These are phyloP conservation scores for Anabacerthia variegaticeps DNA, from an alignment of 2,797 vertebrate species.

Conservation along the genomic window DNA sequence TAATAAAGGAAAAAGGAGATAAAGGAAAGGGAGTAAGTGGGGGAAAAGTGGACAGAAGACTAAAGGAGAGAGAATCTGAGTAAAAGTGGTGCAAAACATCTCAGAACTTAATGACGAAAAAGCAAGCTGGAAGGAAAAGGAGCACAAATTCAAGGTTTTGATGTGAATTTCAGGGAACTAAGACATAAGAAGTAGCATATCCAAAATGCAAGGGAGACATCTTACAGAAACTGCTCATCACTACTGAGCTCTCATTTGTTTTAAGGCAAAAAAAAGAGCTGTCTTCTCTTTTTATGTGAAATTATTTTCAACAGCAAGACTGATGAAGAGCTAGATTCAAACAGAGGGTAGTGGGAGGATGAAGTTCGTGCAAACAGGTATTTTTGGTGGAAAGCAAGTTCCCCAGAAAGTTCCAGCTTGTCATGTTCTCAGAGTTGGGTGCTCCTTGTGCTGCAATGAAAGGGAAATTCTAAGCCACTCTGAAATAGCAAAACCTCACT, in stretches of 20 bases:
- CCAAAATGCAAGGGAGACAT: not conserved
- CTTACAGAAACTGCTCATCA: not conserved
- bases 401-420: not conserved
- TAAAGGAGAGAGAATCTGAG: no score
- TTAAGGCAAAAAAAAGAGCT: not conserved
- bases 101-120: not conserved
- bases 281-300: not conserved
- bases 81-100: not conserved
- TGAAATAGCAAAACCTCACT: not conserved
- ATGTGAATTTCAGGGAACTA: not conserved
- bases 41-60: not conserved
- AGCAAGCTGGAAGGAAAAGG: not conserved
- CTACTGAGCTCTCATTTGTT: not conserved
- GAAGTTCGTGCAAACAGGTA: not conserved
- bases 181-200: not conserved
- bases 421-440: not conserved
- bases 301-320: not conserved
- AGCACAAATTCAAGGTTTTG: not conserved
- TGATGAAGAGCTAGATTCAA: not conserved
- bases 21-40: not conserved
- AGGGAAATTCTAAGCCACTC: not conserved
- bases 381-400: not conserved
- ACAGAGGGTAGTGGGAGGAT: not conserved
- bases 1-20: not conserved
- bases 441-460: not conserved